Base-by-base conservation (phyloP, 2,797 vertebrate genomes). In the Busarellus nigricollis region DNA sequence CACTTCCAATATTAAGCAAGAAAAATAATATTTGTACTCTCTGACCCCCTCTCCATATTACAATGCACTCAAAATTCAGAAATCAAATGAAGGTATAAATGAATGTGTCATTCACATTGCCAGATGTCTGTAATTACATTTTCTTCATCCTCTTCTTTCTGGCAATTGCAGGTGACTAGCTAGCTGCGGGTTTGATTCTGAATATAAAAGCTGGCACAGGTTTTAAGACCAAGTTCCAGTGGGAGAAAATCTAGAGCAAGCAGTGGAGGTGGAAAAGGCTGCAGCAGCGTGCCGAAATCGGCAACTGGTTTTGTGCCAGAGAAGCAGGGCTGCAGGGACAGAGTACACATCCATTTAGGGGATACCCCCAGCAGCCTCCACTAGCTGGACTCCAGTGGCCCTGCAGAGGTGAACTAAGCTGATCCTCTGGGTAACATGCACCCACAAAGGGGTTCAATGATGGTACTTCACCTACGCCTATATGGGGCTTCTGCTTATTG, bases 171-270 rank as follows among this genome's bases (percentile, higher is more conserved):
- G 45, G 71, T 79, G 72, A 91, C 54, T 58, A 14, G 5, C 38
- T 38, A 86, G 66, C 35, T 94, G 69, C 5, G 6, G 58, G 40
- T 76, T 50, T 73, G 73, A 83, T 52, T 62, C 72, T 62, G 49
- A 90, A 78, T 29, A 69, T n/a, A 83, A 69, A 71, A 85, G 82
- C 58, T 88, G 49, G 58, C 72, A 62, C 19, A 81, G 29, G 26
- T 78, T 95, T 91, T 73, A 49, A 88, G 76, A 76, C 20, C 66
- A 76, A 66, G 70, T 57, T 86, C 47, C 83, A 63, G 28, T 5
- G 9, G 20, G n/a, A 91, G 20, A 84, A 89, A 88, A 93, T 59
- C 50, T 78, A 54, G 49, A 93, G 65, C 65, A 76, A 85, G 87
- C 35, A 62, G 62, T 9, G 21, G 45, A 79, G 37, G 58, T 44